Evolutionary conservation across 1,140 invertebrate genomes (phyloP).

Genomic region (Euwallacea fornicatus): DNA sequence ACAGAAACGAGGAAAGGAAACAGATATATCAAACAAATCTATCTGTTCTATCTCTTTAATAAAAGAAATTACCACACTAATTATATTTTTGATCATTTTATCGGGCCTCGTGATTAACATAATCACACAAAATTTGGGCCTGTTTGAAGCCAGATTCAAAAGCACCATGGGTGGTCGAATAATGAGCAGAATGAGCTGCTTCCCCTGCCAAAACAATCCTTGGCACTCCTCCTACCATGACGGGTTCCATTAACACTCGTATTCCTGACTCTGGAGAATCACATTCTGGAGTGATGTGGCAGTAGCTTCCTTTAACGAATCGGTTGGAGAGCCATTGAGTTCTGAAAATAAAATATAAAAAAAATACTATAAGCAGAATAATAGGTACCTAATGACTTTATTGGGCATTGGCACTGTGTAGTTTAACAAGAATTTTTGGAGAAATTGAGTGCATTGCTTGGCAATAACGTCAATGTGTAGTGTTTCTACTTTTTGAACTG

Average conservation of each 20-base stretch:
- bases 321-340: conserved; percentile 66
- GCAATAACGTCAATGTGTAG: conserved; percentile 62
- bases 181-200: conserved; percentile 67
- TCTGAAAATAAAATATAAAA: conserved; percentile 50
- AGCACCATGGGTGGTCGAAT: conserved; percentile 75
- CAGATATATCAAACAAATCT: too few relatives aligned
- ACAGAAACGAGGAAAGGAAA: too few relatives aligned
- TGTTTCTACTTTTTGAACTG: conserved; percentile 68
- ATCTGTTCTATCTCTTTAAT: too few relatives aligned
- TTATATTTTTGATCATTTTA: neutral
- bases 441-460: conserved; percentile 59
- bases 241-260: conserved; percentile 32
- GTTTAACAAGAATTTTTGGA: conserved; percentile 60
- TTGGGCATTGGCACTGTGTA: conserved; percentile 60
- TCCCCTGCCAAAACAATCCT: conserved; percentile 73
- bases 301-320: conserved; percentile 67
- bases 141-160: conserved; percentile 61
- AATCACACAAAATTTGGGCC: conserved; percentile 54
- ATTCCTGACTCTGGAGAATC: conserved; percentile 49
- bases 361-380: too few relatives aligned
- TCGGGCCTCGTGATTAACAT: conserved; percentile 23
- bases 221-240: conserved; percentile 50
- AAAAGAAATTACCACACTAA: neutral
- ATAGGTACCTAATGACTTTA: conserved; percentile 58
- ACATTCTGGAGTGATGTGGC: conserved; percentile 59